phyloP scores from a whole-genome alignment of 1,140 invertebrate species.

The Drosophila sp. region DNA sequence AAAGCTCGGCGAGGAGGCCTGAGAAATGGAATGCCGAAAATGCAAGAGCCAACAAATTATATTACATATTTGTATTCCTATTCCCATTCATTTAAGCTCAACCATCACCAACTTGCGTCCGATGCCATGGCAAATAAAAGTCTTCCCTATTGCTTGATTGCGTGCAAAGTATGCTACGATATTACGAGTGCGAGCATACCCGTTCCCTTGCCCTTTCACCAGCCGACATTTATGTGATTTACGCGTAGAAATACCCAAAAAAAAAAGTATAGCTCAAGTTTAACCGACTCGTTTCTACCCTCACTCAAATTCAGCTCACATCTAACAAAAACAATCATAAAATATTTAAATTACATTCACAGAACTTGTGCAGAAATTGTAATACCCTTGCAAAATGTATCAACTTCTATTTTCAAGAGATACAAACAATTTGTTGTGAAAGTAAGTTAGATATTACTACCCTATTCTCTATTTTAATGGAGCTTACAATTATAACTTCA shows the following conservation, averaged over 20 bases:
- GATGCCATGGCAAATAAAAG: slow-evolving; percentile 46
- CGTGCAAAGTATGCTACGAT: slow-evolving; percentile 57
- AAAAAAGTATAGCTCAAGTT: too few species aligned
- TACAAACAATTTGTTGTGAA: too few species aligned
- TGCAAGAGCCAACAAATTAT: slow-evolving; percentile 66
- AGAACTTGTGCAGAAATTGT: neutral
- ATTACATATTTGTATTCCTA: slow-evolving; percentile 31
- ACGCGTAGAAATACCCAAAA: slow-evolving; percentile 58
- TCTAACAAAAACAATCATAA: neutral
- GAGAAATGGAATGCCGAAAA: slow-evolving; percentile 48
- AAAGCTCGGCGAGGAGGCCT: slow-evolving; percentile 5
- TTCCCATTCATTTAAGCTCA: neutral
- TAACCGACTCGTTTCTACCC: neutral
- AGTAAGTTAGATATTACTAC: neutral
- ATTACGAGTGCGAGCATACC: slow-evolving; percentile 53
- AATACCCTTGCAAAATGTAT: neutral
- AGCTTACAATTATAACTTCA: too few species aligned
- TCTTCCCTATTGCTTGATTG: slow-evolving; percentile 50
- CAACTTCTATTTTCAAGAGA: neutral
- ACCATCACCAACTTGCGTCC: neutral
- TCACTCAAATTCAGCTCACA: neutral
- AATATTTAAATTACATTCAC: neutral
- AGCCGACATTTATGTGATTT: slow-evolving; percentile 74
- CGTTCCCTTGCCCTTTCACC: slow-evolving; percentile 11
- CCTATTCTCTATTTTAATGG: neutral